Percentiles rank a stretch among this genome's conserved stretches.
These are phyloP conservation scores for Drosophila monieri DNA, from an alignment of 2,888 invertebrate genomes.

Conservation along the genomic window DNA sequence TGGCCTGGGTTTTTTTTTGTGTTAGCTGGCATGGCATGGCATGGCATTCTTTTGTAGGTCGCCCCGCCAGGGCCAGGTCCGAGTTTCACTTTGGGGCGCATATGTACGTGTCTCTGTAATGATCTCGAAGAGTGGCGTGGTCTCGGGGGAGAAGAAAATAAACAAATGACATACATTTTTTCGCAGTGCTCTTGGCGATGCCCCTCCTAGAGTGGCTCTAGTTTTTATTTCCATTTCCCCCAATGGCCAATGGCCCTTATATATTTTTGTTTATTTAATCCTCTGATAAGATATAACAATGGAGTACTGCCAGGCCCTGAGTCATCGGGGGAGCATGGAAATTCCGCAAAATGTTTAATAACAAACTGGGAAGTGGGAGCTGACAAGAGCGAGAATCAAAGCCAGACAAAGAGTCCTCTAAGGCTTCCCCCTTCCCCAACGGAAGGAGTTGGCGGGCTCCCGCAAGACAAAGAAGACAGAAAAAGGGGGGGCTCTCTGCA, in stretches of 20 bases:
- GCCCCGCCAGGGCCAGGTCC: slow-evolving; percentile 27
- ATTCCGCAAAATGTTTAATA: background rate
- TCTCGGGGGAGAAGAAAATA: background rate
- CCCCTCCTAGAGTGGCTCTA: background rate
- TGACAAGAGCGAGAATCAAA: background rate
- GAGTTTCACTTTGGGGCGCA: slow-evolving; percentile 31
- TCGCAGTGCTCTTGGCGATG: slow-evolving; percentile 8
- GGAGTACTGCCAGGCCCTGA: background rate
- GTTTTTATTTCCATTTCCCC: background rate
- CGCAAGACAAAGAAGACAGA: background rate
- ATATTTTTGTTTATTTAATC: slow-evolving; percentile 8
- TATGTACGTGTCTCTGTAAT: background rate
- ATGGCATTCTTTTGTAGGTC: slow-evolving; percentile 43
- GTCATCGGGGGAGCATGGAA: slow-evolving; percentile 15
- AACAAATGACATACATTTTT: background rate
- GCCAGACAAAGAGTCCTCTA: slow-evolving; percentile 6
- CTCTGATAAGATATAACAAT: slow-evolving; percentile 23
- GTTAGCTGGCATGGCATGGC: background rate
- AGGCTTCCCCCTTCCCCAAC: background rate
- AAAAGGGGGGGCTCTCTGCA: background rate
- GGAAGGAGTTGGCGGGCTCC: slow-evolving; percentile 3
- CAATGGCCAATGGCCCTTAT: slow-evolving; percentile 12
- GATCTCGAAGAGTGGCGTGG: slow-evolving; percentile 10
- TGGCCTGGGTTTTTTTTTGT: slow-evolving; percentile 25
- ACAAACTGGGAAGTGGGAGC: background rate